Conservation (phyloP, 2,888 invertebrate species). For the Spilosoma lubricipeda region DNA sequence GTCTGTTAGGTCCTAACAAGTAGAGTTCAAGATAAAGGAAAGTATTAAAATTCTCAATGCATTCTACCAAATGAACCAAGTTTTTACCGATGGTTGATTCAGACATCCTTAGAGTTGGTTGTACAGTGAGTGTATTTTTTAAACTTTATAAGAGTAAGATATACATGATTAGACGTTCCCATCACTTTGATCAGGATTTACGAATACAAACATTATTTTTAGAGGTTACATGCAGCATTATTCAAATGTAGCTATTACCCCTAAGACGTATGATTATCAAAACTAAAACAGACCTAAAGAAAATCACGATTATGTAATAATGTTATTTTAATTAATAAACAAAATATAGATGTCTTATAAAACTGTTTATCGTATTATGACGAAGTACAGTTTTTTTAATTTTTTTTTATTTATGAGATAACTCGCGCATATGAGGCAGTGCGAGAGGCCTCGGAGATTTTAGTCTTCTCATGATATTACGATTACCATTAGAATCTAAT, state of each 20-base stretch:
- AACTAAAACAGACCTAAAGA: background rate
- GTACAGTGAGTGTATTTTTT: background rate
- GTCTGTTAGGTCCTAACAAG: slow-evolving; percentile 74
- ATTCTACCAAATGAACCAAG: slow-evolving; percentile 85
- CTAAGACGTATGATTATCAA: background rate
- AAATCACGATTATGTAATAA: no score
- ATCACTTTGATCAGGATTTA: background rate
- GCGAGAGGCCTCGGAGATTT: no score
- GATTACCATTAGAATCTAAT: no score
- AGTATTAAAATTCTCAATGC: slow-evolving; percentile 84
- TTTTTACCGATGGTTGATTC: slow-evolving; percentile 75
- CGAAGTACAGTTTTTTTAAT: no score
- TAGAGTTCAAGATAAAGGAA: slow-evolving; percentile 79
- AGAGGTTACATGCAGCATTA: background rate
- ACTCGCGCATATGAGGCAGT: no score
- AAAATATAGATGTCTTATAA: no score
- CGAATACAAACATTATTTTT: background rate
- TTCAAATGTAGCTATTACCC: background rate
- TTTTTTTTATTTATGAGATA: no score
- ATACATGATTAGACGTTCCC: background rate
- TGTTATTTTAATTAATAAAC: no score
- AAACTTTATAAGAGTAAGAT: background rate
- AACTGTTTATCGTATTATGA: no score
- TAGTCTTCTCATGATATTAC: no score
- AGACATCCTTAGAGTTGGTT: slow-evolving; percentile 55